A percentile compares a stretch with the other conserved stretches of the same genome.
Evolutionary conservation across 2,113 vertebrate species (phyloP).

Genomic region (Carollia perspicillata): DNA sequence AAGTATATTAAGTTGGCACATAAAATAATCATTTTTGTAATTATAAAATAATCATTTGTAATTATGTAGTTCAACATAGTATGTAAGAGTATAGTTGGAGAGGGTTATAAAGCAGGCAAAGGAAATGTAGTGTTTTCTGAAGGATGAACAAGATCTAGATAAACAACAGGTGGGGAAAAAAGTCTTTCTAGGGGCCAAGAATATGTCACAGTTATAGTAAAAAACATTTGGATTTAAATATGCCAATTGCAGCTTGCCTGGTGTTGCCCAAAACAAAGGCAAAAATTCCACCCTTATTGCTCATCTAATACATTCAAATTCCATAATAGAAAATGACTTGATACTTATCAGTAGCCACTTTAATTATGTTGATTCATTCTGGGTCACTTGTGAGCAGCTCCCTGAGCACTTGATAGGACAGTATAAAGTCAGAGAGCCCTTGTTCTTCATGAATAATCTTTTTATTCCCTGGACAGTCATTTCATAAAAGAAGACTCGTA

Average conservation of each 20-base stretch:
- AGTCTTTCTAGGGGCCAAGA: neutral
- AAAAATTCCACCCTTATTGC: neutral
- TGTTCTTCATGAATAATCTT: neutral
- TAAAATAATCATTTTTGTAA: neutral
- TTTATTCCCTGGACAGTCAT: neutral
- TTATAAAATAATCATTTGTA: neutral
- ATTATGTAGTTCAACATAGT: neutral
- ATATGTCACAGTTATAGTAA: accelerated
- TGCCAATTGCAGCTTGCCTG: neutral
- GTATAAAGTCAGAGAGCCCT: conserved; percentile 29
- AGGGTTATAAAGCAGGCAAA: neutral
- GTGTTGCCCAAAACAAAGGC: neutral
- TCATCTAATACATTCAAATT: conserved; percentile 9
- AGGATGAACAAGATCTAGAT: neutral
- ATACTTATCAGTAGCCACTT: neutral
- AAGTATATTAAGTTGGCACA: neutral
- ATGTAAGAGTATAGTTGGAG: neutral
- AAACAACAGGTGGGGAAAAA: neutral
- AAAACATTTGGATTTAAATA: neutral
- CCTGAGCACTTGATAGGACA: neutral
- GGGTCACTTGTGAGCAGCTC: neutral
- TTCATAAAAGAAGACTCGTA: conserved; percentile 7
- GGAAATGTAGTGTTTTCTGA: neutral
- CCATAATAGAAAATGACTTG: neutral
- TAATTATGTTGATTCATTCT: conserved; percentile 44